These are phyloP conservation scores for Mastigias papua DNA, from an alignment of 30 jellyfish, hydroid and myxozoan species.

Conservation along the genomic window DNA sequence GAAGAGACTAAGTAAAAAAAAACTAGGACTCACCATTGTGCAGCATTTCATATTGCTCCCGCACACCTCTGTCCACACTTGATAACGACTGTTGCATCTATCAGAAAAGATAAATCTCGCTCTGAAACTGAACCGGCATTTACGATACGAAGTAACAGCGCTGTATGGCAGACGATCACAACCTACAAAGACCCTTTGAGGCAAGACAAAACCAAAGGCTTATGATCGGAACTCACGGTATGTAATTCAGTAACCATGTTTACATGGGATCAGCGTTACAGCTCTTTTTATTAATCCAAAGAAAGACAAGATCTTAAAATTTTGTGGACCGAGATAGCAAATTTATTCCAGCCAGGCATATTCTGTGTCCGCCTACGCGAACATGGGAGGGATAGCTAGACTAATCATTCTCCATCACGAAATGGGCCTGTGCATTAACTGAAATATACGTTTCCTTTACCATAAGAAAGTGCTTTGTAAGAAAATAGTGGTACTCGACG, in stretches of 20 bases:
- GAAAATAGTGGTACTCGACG: no score
- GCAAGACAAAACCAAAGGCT: constrained; percentile 21
- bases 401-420: not conserved
- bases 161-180: not conserved
- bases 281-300: constrained; percentile 40
- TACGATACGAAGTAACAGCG: not conserved
- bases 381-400: not conserved
- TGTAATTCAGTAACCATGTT: constrained; percentile 30
- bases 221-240: constrained; percentile 45
- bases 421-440: not conserved
- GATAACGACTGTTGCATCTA: constrained; percentile 78
- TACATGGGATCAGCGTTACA: constrained; percentile 34
- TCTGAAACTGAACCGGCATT: not conserved
- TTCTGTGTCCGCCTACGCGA: constrained; percentile 16
- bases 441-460: no score
- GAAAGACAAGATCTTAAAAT: constrained; percentile 9
- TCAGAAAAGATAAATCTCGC: not conserved
- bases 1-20: not conserved
- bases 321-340: constrained; percentile 11
- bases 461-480: no score
- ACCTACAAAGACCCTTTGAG: constrained; percentile 43
- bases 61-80: constrained; percentile 72
- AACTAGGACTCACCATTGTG: constrained; percentile 62
- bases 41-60: constrained; percentile 71
- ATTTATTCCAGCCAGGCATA: constrained; percentile 7